Base-by-base conservation (phyloP, 2,888 invertebrate species). In the Spodoptera littoralis region DNA sequence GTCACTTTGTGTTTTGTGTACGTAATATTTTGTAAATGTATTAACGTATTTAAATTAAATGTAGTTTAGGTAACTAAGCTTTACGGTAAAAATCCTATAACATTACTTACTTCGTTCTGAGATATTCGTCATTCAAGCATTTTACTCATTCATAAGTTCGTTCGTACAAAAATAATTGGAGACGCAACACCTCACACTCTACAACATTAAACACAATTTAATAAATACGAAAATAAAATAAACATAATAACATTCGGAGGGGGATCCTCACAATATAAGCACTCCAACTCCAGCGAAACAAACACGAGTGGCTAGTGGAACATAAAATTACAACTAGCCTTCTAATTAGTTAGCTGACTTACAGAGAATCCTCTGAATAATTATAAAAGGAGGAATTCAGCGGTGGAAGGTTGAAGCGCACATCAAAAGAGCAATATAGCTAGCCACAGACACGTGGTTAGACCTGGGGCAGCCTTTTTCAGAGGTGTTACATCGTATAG, bases 291-390 rank as follows among this genome's bases (percentile, higher is more conserved):
- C 50, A 51, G 11, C 11, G 8, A 12, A 24, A 11, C 43, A 42
- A 13, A 18, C 11, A 18, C 30, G 36, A 56, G 65, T 60, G 60
- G 36, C 55, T 50, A 62, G 55, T 75, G 41, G 4, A 59, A 71
- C 47, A 65, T 64, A 60, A 57, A 58, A 70, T 79, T 54, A 68
- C 55, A 67, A 65, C 77, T 68, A 55, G 51, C 62, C 46, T 55
- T 66, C 65, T 79, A 80, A 80, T 80, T 80, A 80, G 78, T 50
- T 60, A 54, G 56, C 61, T 44, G 83, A 83, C 82, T 86, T 84
- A 84, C 84, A 84, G 82, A 80, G 81, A 73, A 77, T 66, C 79
- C 76, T 76, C 81, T 86, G 87, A 87, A 89, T 88, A 87, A 88
- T 88, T 86, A 84, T 85, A 84, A 86, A 84, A 84, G 82, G 81